These are phyloP conservation scores for Holocentrus rufus DNA, from an alignment of 2,797 vertebrate genomes.

Conservation along the genomic window DNA sequence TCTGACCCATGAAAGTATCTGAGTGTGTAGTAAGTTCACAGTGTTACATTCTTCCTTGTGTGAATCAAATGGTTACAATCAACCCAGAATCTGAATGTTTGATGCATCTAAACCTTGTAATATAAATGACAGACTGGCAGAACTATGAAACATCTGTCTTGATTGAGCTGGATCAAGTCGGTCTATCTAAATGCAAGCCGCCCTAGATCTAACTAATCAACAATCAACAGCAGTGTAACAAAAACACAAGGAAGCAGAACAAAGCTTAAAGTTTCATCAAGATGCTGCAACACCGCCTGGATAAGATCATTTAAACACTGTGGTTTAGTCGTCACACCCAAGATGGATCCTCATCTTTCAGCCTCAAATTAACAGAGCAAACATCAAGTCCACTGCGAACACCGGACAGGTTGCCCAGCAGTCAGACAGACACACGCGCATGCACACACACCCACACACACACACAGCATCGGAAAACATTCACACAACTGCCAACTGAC, in stretches of 20 bases:
- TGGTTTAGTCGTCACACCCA: not conserved
- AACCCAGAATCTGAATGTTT: not conserved
- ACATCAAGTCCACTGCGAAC: not conserved
- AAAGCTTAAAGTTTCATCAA: no score
- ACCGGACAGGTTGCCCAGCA: not conserved
- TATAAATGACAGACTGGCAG: not conserved
- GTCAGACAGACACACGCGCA: not conserved
- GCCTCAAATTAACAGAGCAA: not conserved
- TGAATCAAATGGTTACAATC: not conserved
- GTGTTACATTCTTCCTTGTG: rapidly evolving
- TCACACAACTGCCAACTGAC: not conserved
- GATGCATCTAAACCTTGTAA: not conserved
- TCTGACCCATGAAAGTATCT: slow-evolving; percentile 14
- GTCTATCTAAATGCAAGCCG: not conserved
- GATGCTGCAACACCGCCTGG: not conserved
- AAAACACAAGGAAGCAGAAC: no score
- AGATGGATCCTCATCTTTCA: not conserved
- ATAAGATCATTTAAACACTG: not conserved
- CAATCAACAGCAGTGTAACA: no score
- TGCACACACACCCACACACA: not conserved
- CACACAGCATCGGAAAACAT: not conserved
- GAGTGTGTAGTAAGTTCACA: not conserved
- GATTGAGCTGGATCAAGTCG: not conserved
- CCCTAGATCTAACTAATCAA: no score
- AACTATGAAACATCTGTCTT: not conserved